Percentiles rank a stretch among this genome's conserved stretches.
These are phyloP conservation scores for Temnothorax curvispinosus DNA, from an alignment of 1,140 invertebrate species.

Conservation along the genomic window DNA sequence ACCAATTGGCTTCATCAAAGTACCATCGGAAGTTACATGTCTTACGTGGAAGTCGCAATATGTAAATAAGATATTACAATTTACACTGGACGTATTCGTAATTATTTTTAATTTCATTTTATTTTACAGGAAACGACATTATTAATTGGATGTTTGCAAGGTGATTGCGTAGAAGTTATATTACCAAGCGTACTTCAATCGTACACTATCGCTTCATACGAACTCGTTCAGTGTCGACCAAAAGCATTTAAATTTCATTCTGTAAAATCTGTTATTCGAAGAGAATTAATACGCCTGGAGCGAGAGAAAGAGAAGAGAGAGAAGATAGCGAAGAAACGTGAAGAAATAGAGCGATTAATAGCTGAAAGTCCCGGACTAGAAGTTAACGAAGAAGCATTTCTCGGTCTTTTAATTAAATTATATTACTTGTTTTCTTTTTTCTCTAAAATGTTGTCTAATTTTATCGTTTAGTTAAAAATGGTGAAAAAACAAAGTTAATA, in stretches of 20 bases:
- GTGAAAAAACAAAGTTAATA: neutral
- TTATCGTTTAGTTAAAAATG: neutral
- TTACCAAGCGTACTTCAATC: slow-evolving; percentile 83
- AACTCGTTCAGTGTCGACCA: slow-evolving; percentile 83
- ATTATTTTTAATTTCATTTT: slow-evolving; percentile 7
- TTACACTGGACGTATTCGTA: slow-evolving; percentile 15
- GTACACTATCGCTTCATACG: slow-evolving; percentile 84
- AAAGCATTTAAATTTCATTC: slow-evolving; percentile 86
- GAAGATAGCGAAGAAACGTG: slow-evolving; percentile 86
- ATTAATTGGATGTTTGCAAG: slow-evolving; percentile 86
- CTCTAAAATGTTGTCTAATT: neutral
- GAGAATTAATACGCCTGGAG: slow-evolving; percentile 82
- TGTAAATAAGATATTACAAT: slow-evolving; percentile 72
- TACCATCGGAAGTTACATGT: slow-evolving; percentile 87
- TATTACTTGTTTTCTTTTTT: neutral
- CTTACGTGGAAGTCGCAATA: slow-evolving; percentile 88
- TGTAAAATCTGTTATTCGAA: slow-evolving; percentile 87
- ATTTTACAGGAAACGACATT: slow-evolving; percentile 80
- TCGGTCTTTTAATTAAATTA: slow-evolving; percentile 78
- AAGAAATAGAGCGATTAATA: slow-evolving; percentile 86
- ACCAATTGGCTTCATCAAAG: slow-evolving; percentile 89
- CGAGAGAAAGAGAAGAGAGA: slow-evolving; percentile 84
- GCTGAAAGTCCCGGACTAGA: slow-evolving; percentile 86
- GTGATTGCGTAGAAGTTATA: slow-evolving; percentile 86
- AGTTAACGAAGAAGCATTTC: slow-evolving; percentile 87